These are phyloP conservation scores for Clarias laeviceps DNA, from an alignment of 2,797 vertebrate genomes.

Conservation along the genomic window DNA sequence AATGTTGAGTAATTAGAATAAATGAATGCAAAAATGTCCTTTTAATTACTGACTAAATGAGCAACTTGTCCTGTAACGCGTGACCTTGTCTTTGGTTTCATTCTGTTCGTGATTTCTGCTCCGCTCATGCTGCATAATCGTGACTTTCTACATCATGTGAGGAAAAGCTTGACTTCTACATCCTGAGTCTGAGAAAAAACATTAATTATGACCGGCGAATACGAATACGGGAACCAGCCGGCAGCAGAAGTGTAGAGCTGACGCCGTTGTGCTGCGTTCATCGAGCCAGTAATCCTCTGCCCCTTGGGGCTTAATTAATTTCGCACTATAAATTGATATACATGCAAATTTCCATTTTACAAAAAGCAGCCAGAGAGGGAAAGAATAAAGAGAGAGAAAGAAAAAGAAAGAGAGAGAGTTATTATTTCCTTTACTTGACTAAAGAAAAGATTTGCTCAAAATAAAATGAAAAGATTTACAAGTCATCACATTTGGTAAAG, in stretches of 20 bases:
- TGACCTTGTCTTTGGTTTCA: not conserved
- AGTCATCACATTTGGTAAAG: not conserved
- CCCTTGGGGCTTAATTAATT: constrained; percentile 54
- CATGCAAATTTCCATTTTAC: constrained; percentile 44
- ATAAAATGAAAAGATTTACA: not conserved
- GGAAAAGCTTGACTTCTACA: not conserved
- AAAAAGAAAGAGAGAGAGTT: not conserved
- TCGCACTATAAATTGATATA: constrained; percentile 53
- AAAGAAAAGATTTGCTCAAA: too few relatives aligned
- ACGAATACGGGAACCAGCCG: not conserved
- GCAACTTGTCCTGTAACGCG: not conserved
- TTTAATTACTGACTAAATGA: not conserved
- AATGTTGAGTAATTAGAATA: not conserved
- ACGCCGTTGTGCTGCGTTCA: constrained; percentile 1
- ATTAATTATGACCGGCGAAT: not conserved
- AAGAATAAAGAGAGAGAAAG: not conserved
- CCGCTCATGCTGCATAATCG: not conserved
- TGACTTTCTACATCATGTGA: not conserved
- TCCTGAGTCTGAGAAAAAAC: constrained; percentile 2
- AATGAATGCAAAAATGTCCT: not conserved
- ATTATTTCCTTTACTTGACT: not conserved
- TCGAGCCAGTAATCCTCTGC: constrained; percentile 37
- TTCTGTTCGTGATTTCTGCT: not conserved
- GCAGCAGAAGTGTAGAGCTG: not conserved
- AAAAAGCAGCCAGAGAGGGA: constrained; percentile 10